A percentile compares a stretch with the other conserved stretches of the same genome.
Conservation (phyloP, 2,888 invertebrate species). For the Scotopteryx bipunctaria region DNA sequence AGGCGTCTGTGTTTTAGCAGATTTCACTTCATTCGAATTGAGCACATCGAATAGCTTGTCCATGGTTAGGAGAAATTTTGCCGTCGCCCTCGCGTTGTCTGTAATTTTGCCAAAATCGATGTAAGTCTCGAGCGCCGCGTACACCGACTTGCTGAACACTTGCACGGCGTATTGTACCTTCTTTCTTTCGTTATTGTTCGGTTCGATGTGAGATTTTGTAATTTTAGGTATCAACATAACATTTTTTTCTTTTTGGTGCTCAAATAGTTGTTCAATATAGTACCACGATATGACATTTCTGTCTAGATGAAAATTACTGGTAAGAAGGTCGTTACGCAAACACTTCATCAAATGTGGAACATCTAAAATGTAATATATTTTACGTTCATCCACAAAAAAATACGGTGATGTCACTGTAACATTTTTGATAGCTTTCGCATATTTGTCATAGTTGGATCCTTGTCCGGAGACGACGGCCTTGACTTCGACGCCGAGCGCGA, state of each 20-base stretch:
- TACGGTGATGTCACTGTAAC: constrained; percentile 29
- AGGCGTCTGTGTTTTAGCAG: constrained; percentile 27
- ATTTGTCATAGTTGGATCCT: constrained; percentile 29
- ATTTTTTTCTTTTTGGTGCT: constrained; percentile 34
- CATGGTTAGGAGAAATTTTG: constrained; percentile 35
- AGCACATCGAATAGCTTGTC: constrained; percentile 39
- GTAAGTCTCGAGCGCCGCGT: constrained; percentile 36
- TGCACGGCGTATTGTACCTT: constrained; percentile 35
- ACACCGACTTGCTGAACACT: constrained; percentile 39
- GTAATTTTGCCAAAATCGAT: constrained; percentile 32
- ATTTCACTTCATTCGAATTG: constrained; percentile 29
- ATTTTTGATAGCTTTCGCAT: constrained; percentile 24
- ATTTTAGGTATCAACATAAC: constrained; percentile 38
- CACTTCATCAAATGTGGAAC: constrained; percentile 31
- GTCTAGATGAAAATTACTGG: constrained; percentile 38
- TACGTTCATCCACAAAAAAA: constrained; percentile 32
- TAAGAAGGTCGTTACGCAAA: constrained; percentile 31
- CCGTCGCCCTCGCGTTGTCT: constrained; percentile 34
- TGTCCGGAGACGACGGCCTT: constrained; percentile 24
- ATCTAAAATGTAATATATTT: constrained; percentile 34
- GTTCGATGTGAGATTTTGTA: constrained; percentile 36
- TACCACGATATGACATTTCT: constrained; percentile 24
- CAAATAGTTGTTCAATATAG: constrained; percentile 32
- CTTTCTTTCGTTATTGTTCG: constrained; percentile 36
- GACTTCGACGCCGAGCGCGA: constrained; percentile 21